phyloP scores from a whole-genome alignment of 2,888 invertebrate species.

The Elegia similella region DNA sequence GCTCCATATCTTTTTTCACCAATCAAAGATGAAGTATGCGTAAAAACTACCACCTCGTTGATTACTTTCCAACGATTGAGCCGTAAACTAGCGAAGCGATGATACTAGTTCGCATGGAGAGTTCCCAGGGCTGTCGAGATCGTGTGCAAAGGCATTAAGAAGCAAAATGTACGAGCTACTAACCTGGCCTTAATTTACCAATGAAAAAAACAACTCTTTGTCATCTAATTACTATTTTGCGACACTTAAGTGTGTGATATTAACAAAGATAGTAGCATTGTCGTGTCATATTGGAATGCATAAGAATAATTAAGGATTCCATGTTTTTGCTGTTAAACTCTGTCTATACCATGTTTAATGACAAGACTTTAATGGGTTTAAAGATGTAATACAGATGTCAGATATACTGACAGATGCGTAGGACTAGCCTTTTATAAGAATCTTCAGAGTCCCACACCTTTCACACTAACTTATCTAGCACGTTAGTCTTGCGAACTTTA shows the following conservation, averaged over 20 bases:
- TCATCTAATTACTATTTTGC: background rate
- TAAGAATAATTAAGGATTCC: background rate
- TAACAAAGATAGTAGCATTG: background rate
- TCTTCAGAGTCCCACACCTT: no score
- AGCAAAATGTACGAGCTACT: slow-evolving; percentile 13
- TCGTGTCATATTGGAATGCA: background rate
- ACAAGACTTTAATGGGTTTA: no score
- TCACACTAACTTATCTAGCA: no score
- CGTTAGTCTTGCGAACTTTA: no score
- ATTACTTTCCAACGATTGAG: slow-evolving; percentile 14
- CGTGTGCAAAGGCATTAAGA: slow-evolving; percentile 1
- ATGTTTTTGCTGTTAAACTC: background rate
- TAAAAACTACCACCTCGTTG: slow-evolving; percentile 14
- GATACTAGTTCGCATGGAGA: slow-evolving; percentile 13
- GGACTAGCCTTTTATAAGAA: no score
- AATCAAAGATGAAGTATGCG: background rate
- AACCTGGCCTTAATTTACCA: slow-evolving; percentile 11
- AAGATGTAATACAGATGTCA: no score
- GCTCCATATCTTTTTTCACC: background rate
- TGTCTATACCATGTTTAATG: no score
- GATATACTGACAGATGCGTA: no score
- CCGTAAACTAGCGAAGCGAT: slow-evolving; percentile 3
- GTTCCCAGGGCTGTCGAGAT: slow-evolving; percentile 12
- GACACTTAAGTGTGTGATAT: background rate
- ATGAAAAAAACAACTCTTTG: slow-evolving; percentile 7